A percentile compares a stretch with the other conserved stretches of the same genome.
Evolutionary conservation across 2,113 vertebrate genomes (phyloP).

Genomic region (Murina feae): DNA sequence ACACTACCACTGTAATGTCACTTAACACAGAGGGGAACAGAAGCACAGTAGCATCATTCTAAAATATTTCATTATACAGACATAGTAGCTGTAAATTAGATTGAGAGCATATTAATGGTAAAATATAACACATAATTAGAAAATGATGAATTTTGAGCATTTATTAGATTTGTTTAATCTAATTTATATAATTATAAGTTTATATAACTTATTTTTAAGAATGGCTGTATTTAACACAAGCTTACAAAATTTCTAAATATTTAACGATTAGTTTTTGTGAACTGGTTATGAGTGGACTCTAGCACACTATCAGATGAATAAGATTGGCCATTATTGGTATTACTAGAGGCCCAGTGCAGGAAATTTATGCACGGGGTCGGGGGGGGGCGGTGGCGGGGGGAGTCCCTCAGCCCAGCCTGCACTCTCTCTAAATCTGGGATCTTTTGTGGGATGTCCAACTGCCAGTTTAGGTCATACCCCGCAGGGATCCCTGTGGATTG

Average conservation of each 20-base stretch:
- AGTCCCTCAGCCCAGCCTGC: no score
- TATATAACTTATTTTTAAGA: neutral
- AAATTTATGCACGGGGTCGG: no score
- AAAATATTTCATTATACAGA: neutral
- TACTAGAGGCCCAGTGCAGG: no score
- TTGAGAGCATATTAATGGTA: neutral
- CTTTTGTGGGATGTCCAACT: no score
- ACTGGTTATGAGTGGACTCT: neutral
- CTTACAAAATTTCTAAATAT: neutral
- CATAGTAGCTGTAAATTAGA: neutral
- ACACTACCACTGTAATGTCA: no score
- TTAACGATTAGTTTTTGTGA: neutral
- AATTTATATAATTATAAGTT: neutral
- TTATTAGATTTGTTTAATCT: neutral
- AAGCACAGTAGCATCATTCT: neutral
- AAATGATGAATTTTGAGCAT: neutral
- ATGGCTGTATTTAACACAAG: neutral
- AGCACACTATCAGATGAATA: neutral
- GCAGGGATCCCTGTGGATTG: no score
- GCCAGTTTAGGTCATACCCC: no score
- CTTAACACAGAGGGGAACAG: neutral
- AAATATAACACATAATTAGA: neutral
- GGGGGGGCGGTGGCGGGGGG: no score
- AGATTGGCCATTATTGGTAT: neutral
- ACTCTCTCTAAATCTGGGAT: no score